These are phyloP conservation scores for Hemiprocne comata DNA, from an alignment of 2,113 vertebrate species.

Conservation along the genomic window DNA sequence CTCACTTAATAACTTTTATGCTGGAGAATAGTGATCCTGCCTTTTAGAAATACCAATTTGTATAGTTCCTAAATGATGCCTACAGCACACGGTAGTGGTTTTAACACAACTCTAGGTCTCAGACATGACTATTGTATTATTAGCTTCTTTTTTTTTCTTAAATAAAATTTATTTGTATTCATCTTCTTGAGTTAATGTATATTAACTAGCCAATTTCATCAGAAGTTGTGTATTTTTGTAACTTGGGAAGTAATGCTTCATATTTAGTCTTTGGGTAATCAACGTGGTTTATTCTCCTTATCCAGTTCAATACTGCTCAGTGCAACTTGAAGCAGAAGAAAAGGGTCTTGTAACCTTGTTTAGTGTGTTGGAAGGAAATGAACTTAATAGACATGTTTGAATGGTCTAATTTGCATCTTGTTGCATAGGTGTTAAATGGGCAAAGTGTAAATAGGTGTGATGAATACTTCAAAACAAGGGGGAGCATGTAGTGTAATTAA, in stretches of 20 bases:
- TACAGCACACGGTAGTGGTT: conserved; percentile 57
- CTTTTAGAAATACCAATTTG: conserved; percentile 61
- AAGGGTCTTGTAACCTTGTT: not conserved
- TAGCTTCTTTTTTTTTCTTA: conserved; percentile 42
- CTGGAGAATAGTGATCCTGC: conserved; percentile 66
- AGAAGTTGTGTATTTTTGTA: conserved; percentile 77
- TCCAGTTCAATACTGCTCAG: not conserved
- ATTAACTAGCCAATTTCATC: conserved; percentile 63
- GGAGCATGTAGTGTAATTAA: conserved; percentile 52
- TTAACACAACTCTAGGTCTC: conserved; percentile 62
- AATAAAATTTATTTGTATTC: conserved; percentile 80
- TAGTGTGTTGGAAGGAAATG: not conserved
- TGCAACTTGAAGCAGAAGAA: not conserved
- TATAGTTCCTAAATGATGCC: conserved; percentile 64
- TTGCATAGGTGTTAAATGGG: conserved; percentile 28
- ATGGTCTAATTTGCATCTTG: not conserved
- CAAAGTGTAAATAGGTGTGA: conserved; percentile 61
- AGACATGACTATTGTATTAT: conserved; percentile 68
- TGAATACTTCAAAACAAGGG: not conserved
- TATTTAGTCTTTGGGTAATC: conserved; percentile 38
- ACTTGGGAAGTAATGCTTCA: conserved; percentile 63
- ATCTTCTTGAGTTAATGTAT: conserved; percentile 72
- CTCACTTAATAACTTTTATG: conserved; percentile 37
- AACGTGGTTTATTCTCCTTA: not conserved
- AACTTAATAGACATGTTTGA: not conserved